Percentiles rank a stretch among this genome's conserved stretches.
These are phyloP conservation scores for Aphidius colemani DNA, from an alignment of 2,888 invertebrate species.

Conservation along the genomic window DNA sequence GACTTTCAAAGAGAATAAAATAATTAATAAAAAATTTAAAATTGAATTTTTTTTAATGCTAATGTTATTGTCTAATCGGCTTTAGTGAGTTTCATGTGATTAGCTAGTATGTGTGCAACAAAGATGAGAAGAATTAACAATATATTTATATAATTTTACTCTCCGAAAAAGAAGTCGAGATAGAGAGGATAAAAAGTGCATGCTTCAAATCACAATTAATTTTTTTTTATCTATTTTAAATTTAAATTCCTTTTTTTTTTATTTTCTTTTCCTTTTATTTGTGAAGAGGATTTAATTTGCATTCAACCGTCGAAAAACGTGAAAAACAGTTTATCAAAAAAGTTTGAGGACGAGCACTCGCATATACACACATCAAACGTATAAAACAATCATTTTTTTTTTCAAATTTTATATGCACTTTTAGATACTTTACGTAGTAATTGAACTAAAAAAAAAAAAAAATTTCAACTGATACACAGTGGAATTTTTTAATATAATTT, in stretches of 20 bases:
- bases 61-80: constrained; percentile 57
- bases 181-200: constrained; percentile 10
- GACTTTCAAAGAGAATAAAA: constrained; percentile 8
- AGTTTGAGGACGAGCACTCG: constrained; percentile 41
- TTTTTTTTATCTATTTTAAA: too few relatives aligned
- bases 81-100: constrained; percentile 46
- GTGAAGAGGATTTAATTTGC: constrained; percentile 54
- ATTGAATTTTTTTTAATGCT: constrained; percentile 51
- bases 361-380: constrained; percentile 39
- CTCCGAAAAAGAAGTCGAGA: constrained; percentile 28
- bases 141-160: constrained; percentile 14
- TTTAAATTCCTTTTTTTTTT: too few relatives aligned
- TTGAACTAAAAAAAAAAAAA: too few relatives aligned
- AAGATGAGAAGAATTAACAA: too few relatives aligned
- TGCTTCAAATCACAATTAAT: constrained; percentile 23
- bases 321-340: constrained; percentile 58
- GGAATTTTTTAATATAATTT: too few relatives aligned
- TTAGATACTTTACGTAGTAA: too few relatives aligned
- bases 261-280: constrained; percentile 22
- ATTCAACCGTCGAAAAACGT: constrained; percentile 52
- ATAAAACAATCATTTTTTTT: not conserved
- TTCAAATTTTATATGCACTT: not conserved
- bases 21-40: constrained; percentile 23
- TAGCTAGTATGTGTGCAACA: not conserved
- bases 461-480: too few relatives aligned